phyloP scores from a whole-genome alignment of 2,888 invertebrate species.

The Agrotis clavis region DNA sequence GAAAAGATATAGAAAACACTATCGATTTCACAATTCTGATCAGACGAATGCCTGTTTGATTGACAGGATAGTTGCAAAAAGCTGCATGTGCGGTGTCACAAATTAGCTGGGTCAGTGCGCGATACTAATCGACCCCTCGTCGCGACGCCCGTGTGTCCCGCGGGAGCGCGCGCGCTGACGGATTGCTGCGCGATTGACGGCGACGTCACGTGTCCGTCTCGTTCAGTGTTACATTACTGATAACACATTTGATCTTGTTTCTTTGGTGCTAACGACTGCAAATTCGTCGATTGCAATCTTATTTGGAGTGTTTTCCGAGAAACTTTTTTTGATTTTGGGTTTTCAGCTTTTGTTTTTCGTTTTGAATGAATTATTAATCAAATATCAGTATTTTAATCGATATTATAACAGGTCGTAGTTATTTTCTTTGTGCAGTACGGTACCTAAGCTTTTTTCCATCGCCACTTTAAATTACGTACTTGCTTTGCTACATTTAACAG shows the following conservation, averaged over 20 bases:
- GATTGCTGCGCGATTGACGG: slow-evolving; percentile 82
- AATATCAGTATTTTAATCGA: no score
- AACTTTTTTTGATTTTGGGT: not conserved
- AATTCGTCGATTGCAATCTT: slow-evolving; percentile 30
- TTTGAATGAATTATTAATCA: no score
- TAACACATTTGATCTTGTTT: slow-evolving; percentile 69
- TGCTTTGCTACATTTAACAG: no score
- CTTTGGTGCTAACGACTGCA: slow-evolving; percentile 40
- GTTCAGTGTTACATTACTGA: slow-evolving; percentile 65
- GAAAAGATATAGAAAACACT: not conserved
- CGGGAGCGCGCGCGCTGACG: slow-evolving; percentile 77
- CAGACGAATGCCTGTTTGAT: slow-evolving; percentile 35
- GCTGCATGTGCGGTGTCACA: slow-evolving; percentile 66
- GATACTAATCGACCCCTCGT: slow-evolving; percentile 70
- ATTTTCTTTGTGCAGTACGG: no score
- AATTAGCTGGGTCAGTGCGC: slow-evolving; percentile 77
- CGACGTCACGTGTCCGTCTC: slow-evolving; percentile 75
- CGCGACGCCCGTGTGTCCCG: slow-evolving; percentile 65
- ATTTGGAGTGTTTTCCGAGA: not conserved
- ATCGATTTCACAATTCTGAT: slow-evolving; percentile 31
- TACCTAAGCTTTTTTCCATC: no score
- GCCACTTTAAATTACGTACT: no score
- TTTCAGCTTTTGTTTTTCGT: no score
- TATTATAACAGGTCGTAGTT: no score
- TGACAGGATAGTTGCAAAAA: slow-evolving; percentile 54